A percentile compares a stretch with the other conserved stretches of the same genome.
These are phyloP conservation scores for Cyclura pinguis DNA, from an alignment of 2,797 vertebrate species.

Conservation along the genomic window DNA sequence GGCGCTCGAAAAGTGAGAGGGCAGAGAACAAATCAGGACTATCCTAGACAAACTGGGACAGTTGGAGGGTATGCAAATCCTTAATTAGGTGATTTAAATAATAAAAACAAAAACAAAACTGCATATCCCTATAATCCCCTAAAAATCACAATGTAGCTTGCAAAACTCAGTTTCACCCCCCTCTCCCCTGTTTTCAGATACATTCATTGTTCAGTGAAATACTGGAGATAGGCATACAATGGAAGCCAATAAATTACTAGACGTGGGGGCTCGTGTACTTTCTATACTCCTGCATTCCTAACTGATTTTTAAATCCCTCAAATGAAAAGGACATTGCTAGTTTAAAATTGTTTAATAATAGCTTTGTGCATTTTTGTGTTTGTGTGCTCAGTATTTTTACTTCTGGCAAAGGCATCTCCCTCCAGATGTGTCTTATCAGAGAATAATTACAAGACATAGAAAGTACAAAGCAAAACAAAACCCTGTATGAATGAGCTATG, in stretches of 20 bases:
- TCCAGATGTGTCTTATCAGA: slow-evolving; percentile 38
- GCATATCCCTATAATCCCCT: background rate
- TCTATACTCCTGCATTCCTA: background rate
- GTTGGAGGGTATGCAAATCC: too few relatives aligned
- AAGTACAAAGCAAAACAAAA: background rate
- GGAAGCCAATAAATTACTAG: background rate
- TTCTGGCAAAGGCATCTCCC: slow-evolving; percentile 34
- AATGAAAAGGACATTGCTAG: background rate
- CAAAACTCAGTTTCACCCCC: background rate
- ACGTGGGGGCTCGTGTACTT: background rate
- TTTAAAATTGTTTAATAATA: slow-evolving; percentile 32
- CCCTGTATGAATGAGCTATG: slow-evolving; percentile 12
- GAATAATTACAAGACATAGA: slow-evolving; percentile 15
- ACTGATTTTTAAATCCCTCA: slow-evolving; percentile 19
- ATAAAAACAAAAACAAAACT: background rate
- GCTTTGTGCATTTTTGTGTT: slow-evolving; percentile 16
- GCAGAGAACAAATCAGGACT: too few relatives aligned
- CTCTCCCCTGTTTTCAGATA: background rate
- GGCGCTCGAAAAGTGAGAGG: too few relatives aligned
- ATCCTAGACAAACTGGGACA: too few relatives aligned
- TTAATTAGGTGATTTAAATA: too few relatives aligned
- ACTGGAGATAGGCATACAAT: background rate
- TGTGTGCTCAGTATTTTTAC: slow-evolving; percentile 14
- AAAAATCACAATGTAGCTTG: background rate
- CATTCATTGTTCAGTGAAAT: slow-evolving; percentile 14